phyloP scores from a whole-genome alignment of 2,113 vertebrate species.

The Glaucomys volans region DNA sequence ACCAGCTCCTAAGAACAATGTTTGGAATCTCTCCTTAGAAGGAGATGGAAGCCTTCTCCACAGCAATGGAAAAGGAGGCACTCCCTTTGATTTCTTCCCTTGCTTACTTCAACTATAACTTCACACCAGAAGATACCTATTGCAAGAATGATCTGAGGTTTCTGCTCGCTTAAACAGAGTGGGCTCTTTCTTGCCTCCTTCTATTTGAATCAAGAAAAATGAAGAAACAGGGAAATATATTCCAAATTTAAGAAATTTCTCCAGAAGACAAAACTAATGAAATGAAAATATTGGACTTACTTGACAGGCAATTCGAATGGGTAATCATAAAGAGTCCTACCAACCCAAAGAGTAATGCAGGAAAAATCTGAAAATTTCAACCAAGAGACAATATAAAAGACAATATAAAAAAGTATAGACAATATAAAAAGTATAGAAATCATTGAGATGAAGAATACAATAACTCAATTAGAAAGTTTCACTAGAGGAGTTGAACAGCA shows the following conservation, averaged over 20 bases:
- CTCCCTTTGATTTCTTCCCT: not conserved
- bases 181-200: not conserved
- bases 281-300: not conserved
- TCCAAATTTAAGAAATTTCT: not conserved
- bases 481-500: not conserved
- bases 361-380: not conserved
- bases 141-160: not conserved
- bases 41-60: not conserved
- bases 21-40: too few species aligned
- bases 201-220: not conserved
- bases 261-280: not conserved
- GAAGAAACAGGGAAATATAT: not conserved
- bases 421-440: not conserved
- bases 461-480: not conserved
- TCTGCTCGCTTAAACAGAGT: fast-evolving
- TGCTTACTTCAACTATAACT: not conserved
- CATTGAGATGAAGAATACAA: not conserved
- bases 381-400: not conserved
- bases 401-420: not conserved
- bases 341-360: not conserved
- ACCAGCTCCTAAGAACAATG: not conserved
- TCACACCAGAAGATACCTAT: not conserved
- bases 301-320: not conserved
- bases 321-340: not conserved
- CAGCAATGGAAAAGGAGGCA: not conserved